Conservation (phyloP, 2,888 invertebrate genomes). For the Drosophila tripunctata region DNA sequence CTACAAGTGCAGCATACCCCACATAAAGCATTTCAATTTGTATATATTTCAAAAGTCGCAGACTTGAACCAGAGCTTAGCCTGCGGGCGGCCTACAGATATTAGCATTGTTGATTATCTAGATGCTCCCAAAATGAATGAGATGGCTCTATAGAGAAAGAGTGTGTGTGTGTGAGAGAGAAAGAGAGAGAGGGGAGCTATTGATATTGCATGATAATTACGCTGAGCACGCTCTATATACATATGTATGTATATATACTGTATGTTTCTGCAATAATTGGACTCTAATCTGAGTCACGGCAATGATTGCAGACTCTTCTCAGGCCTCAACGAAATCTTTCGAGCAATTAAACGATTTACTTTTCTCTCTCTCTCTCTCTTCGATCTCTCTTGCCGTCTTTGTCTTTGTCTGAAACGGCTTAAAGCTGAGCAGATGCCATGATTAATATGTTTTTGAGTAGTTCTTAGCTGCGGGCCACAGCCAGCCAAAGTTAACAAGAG, state of each 20-base stretch:
- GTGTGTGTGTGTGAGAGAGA: not conserved
- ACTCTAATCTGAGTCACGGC: conserved; percentile 63
- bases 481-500: conserved; percentile 45
- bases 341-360: conserved; percentile 70
- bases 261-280: conserved; percentile 62
- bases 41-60: conserved; percentile 21
- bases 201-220: conserved; percentile 58
- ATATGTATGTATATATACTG: not conserved
- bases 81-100: conserved; percentile 68
- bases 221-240: conserved; percentile 28
- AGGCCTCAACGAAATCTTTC: conserved; percentile 6
- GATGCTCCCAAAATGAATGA: conserved; percentile 10
- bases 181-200: not conserved
- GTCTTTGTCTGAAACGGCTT: conserved; percentile 21
- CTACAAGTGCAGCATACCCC: not conserved
- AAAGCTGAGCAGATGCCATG: conserved; percentile 62
- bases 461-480: conserved; percentile 62
- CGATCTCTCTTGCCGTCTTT: conserved; percentile 26
- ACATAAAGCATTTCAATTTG: conserved; percentile 4
- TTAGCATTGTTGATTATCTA: conserved; percentile 70
- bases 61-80: conserved; percentile 30
- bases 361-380: not conserved
- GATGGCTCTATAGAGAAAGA: not conserved
- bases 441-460: conserved; percentile 80
- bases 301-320: conserved; percentile 39